phyloP scores from a whole-genome alignment of 2,888 invertebrate species.

The Papilio gigon region DNA sequence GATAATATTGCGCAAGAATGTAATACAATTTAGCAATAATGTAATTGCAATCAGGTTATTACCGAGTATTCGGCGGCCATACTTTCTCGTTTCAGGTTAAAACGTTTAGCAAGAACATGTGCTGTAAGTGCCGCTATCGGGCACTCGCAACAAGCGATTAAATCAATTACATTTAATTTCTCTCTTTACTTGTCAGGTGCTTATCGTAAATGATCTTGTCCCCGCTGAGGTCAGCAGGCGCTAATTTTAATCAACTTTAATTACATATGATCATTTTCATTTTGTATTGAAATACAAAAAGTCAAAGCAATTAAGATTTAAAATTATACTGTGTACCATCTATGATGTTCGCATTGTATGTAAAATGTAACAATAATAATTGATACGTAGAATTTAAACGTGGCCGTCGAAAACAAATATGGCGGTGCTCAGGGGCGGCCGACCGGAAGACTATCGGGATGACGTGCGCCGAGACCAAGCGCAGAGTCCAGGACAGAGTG shows the following conservation, averaged over 20 bases:
- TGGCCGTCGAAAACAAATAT: too few species aligned
- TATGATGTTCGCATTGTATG: conserved; percentile 16
- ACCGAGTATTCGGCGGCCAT: conserved; percentile 11
- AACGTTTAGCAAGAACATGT: conserved; percentile 21
- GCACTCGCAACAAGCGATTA: conserved; percentile 35
- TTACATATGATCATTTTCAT: conserved; percentile 33
- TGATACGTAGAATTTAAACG: too few species aligned
- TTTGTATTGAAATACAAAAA: conserved; percentile 34
- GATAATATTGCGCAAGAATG: conserved; percentile 4
- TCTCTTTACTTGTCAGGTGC: conserved; percentile 39
- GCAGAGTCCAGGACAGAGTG: too few species aligned
- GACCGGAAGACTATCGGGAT: too few species aligned
- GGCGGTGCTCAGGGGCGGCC: too few species aligned
- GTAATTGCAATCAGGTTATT: conserved; percentile 20
- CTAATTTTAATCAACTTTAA: conserved; percentile 42
- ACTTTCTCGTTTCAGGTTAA: conserved; percentile 22
- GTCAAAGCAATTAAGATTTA: conserved; percentile 36
- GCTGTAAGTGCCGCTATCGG: conserved; percentile 22
- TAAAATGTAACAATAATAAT: conserved; percentile 29
- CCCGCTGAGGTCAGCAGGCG: conserved; percentile 36
- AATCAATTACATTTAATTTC: conserved; percentile 41
- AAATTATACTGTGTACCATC: conserved; percentile 35
- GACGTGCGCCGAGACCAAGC: too few species aligned
- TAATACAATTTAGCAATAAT: conserved; percentile 6
- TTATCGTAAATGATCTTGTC: conserved; percentile 41